Conservation (phyloP, 1,140 invertebrate species). For the Melanaphis sacchari region DNA sequence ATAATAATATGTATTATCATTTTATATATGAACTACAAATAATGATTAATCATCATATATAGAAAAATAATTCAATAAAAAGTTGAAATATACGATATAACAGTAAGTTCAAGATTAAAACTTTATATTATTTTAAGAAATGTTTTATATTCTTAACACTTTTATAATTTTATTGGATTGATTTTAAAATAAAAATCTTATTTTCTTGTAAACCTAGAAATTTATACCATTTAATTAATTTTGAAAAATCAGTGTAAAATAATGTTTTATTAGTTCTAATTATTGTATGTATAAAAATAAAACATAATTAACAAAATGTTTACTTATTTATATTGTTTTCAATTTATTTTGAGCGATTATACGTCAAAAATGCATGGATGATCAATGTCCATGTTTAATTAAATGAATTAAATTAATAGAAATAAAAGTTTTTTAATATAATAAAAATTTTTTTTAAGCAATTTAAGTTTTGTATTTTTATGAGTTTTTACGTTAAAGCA, state of each 20-base stretch:
- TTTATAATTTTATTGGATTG: too few species aligned
- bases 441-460: neutral
- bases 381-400: neutral
- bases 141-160: too few species aligned
- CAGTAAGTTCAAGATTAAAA: too few species aligned
- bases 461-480: neutral
- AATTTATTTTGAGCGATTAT: neutral
- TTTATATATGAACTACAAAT: too few species aligned
- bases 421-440: too few species aligned
- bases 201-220: too few species aligned
- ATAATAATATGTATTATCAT: too few species aligned
- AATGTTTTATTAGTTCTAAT: neutral
- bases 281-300: neutral
- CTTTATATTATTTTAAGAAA: too few species aligned
- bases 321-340: neutral
- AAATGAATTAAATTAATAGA: neutral
- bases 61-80: too few species aligned
- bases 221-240: neutral
- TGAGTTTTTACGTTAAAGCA: neutral
- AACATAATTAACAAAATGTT: neutral
- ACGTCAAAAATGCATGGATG: neutral
- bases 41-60: too few species aligned
- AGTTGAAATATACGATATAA: too few species aligned
- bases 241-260: neutral
- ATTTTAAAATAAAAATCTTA: too few species aligned